phyloP scores from a whole-genome alignment of 2,888 invertebrate genomes.

The Ophonus ardosiacus region DNA sequence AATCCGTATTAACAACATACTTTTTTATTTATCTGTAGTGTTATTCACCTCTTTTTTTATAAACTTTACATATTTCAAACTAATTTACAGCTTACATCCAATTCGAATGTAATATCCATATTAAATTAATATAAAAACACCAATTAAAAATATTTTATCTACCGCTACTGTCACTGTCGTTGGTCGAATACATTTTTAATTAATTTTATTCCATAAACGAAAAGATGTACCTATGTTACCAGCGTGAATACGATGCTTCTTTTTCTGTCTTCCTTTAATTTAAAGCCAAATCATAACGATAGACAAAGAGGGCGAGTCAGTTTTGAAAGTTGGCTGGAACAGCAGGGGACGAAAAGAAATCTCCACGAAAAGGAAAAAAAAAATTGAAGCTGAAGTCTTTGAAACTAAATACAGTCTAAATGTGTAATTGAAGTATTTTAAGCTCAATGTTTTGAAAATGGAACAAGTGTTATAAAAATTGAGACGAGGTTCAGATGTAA shows the following conservation, averaged over 20 bases:
- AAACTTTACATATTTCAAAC: background rate
- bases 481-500: too few relatives aligned
- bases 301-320: background rate
- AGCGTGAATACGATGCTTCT: background rate
- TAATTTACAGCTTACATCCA: constrained; percentile 30
- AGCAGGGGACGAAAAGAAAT: background rate
- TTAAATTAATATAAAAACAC: constrained; percentile 53
- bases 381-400: too few relatives aligned
- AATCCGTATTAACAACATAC: background rate
- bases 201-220: constrained; percentile 37
- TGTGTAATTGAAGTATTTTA: too few relatives aligned
- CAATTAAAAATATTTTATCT: constrained; percentile 52
- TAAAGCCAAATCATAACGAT: background rate
- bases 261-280: background rate
- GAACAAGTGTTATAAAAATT: too few relatives aligned
- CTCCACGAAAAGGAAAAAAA: too few relatives aligned
- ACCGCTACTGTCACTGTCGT: constrained; percentile 31
- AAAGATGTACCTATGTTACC: background rate
- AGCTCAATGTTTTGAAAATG: too few relatives aligned
- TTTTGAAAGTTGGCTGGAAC: background rate
- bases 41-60: constrained; percentile 47
- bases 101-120: constrained; percentile 26
- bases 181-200: constrained; percentile 37
- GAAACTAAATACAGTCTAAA: too few relatives aligned
- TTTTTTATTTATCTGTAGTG: background rate